Base-by-base conservation (phyloP, 2,797 vertebrate species). In the Sebastes taczanowskii region DNA sequence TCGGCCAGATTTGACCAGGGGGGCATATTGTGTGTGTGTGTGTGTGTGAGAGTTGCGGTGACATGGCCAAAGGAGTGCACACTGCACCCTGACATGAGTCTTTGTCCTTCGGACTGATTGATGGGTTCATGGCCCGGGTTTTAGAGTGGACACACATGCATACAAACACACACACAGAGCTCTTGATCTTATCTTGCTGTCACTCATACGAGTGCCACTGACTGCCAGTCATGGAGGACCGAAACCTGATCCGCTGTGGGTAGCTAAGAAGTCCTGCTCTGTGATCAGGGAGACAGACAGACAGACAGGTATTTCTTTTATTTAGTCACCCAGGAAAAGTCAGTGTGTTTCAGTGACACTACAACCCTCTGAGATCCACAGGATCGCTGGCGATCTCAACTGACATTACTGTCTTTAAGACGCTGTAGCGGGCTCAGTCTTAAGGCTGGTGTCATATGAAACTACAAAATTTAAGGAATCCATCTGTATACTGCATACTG, bases 71-170 rank as follows among this genome's bases (percentile, higher is more conserved):
- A 94, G 94, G 94, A 96, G 91, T 89, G 90, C 66, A 87, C 80
- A 73, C 86, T 80, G 80, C 75, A 94, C 93, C 32, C 78, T 97
- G 97, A 97, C 97, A 97, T 6, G 78, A 82, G 91, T 92, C 94
- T 97, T 99, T 98, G 97, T 98, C 94, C 84, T 68, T 66, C 49
- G 11, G 18, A 72, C 55, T 98, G 97, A 99, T 94, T 92, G 96
- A 99, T 98, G 95, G 86, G 94, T 95, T 93, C 79, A 74, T 77
- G 92, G 92, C 90, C 94, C 70, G 78, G 88, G 94, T 85, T 91
- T 82, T 7, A 53, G 87, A 94, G 96, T 96, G 96, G 96, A 89
- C 58, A 69, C 83, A 86, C 85, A 72, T 53, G 11, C 82, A 78
- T 23, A 65, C 73, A 73, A 81, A 87, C 79, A 71, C 68, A 80